Evolutionary conservation across 2,888 invertebrate species (phyloP).

Genomic region (Nymphalis c-album): DNA sequence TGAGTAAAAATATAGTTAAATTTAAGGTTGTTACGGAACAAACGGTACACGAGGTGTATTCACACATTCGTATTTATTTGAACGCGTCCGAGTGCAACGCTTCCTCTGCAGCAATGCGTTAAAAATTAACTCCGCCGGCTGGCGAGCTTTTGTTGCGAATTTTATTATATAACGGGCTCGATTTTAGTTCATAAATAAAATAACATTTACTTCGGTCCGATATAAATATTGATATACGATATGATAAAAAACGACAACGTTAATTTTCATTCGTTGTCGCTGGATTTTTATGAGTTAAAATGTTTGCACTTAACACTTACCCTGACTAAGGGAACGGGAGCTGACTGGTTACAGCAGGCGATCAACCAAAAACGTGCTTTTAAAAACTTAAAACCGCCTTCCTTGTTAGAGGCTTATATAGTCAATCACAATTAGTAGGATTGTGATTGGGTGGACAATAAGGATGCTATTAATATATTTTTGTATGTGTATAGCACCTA

Average conservation of each 20-base stretch:
- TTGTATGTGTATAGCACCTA: not conserved
- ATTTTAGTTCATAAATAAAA: conserved; percentile 20
- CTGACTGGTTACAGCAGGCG: too few relatives aligned
- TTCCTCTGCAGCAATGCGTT: conserved; percentile 28
- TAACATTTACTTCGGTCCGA: not conserved
- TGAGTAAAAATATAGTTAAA: conserved; percentile 23
- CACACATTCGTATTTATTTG: conserved; percentile 32
- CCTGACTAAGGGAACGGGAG: too few relatives aligned
- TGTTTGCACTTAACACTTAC: too few relatives aligned
- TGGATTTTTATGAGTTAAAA: too few relatives aligned
- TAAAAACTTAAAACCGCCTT: too few relatives aligned
- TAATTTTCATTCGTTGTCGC: not conserved
- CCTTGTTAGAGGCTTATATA: too few relatives aligned
- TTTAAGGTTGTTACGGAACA: conserved; percentile 28
- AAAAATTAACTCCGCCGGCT: conserved; percentile 27
- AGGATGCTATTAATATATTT: too few relatives aligned
- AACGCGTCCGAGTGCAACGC: conserved; percentile 29
- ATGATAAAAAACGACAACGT: not conserved
- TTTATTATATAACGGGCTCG: conserved; percentile 20
- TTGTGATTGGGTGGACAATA: too few relatives aligned
- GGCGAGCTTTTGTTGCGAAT: conserved; percentile 20
- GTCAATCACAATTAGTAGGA: too few relatives aligned
- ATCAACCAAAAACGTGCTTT: too few relatives aligned
- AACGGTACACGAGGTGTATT: conserved; percentile 26
- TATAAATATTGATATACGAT: not conserved